Conservation (phyloP, 2,113 vertebrate species). For the Amia ocellicauda region DNA sequence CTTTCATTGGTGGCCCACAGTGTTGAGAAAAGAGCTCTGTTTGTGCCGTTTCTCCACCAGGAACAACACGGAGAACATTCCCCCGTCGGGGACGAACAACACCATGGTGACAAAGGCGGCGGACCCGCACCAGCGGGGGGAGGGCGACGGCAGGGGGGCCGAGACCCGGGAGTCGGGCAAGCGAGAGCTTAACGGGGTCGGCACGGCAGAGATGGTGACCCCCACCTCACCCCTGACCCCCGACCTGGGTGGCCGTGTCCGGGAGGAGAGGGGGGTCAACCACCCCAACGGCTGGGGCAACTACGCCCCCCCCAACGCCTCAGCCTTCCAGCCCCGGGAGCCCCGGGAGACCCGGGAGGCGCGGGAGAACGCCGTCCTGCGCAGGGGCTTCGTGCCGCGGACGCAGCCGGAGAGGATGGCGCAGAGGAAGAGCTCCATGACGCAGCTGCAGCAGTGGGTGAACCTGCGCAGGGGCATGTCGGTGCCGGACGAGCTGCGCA, state of each 20-base stretch:
- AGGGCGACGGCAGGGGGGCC: slow-evolving; percentile 60
- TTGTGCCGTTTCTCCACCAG: slow-evolving; percentile 31
- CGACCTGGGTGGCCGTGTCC: slow-evolving; percentile 1
- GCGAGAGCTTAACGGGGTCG: slow-evolving; percentile 46
- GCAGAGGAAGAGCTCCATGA: slow-evolving; percentile 94
- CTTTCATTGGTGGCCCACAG: too few species aligned
- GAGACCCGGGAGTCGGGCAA: slow-evolving; percentile 58
- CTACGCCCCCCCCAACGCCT: slow-evolving; percentile 52
- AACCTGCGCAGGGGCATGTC: slow-evolving; percentile 73
- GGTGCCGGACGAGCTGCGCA: slow-evolving; percentile 76
- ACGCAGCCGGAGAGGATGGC: slow-evolving; percentile 79
- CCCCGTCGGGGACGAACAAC: slow-evolving; percentile 55
- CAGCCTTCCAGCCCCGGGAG: slow-evolving; percentile 43
- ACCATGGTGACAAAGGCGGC: slow-evolving; percentile 47
- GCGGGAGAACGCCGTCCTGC: slow-evolving; percentile 61
- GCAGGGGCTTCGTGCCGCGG: slow-evolving; percentile 68
- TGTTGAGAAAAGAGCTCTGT: too few species aligned
- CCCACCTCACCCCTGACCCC: slow-evolving; percentile 30
- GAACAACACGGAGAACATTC: slow-evolving; percentile 61
- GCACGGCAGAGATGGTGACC: slow-evolving; percentile 18
- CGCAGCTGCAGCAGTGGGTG: slow-evolving; percentile 93
- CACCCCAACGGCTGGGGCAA: slow-evolving; percentile 76
- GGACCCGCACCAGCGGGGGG: slow-evolving; percentile 56
- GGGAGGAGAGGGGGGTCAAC: slow-evolving; percentile 18
- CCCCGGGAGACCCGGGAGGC: slow-evolving; percentile 25